Base-by-base conservation (phyloP, 1,140 invertebrate genomes). In the Brachionus rotundiformis region DNA sequence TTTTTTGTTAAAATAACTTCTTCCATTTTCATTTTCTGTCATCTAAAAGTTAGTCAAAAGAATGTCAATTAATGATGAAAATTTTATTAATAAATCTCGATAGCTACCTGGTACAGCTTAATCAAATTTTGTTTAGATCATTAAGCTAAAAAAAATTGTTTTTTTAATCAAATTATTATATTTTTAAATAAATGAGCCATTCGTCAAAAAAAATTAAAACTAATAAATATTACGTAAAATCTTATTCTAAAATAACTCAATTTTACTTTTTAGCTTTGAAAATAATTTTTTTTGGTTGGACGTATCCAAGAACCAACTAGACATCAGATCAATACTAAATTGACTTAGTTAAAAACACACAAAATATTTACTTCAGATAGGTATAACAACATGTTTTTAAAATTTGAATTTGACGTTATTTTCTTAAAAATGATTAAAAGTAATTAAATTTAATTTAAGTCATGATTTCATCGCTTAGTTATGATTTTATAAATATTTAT, bases 401-500 rank as follows among this genome's bases (percentile, higher is more conserved):
- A 54, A 16, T 54, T 54, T 54, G 47, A 54, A 2, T 19, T 54
- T 54, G n/a, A 19, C 47, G 47, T 39, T 39, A 10, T 2, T 2
- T 19, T 54, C 6, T 54, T 25, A 8, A 2, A 1, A 23, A 19
- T 19, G 7, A 7, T 54, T 54, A 54, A 54, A 25, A 49, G 23
- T 6, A 8, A n/a, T n/a, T n/a, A n/a, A n/a, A n/a, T n/a, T n/a
- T n/a, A n/a, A n/a, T n/a, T n/a, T n/a, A n/a, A 39, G 5, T 16
- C 13, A 16, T 54, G 47, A 54, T 54, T 54, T 4, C 16, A 19
- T 54, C 47, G 19, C 47, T 54, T 23, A 54, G 47, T n/a, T 54
- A 49, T 54, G n/a, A 54, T 23, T 54, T 54, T 54, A 19, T 54
- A 54, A 54, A 54, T 54, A 54, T 54, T 54, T 54, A 54, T 19